Percentiles rank a stretch among this genome's conserved stretches.
These are phyloP conservation scores for Xestia sexstrigata DNA, from an alignment of 2,888 invertebrate genomes.

Conservation along the genomic window DNA sequence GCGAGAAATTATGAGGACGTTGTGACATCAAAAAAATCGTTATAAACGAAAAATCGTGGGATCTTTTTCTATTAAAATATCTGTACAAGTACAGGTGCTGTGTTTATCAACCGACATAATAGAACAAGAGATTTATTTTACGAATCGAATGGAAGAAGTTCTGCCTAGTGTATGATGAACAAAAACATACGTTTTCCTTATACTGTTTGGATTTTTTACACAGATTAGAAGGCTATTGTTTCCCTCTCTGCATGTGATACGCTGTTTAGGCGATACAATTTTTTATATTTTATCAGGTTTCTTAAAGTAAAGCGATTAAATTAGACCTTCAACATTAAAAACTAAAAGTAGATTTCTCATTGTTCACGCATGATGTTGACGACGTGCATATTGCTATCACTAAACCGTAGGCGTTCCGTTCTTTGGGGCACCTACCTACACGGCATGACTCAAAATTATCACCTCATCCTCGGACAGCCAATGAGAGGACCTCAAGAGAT, in stretches of 20 bases:
- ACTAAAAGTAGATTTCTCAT: background rate
- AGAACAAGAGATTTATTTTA: background rate
- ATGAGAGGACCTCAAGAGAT: too few species aligned
- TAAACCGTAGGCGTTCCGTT: too few species aligned
- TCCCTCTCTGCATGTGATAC: too few species aligned
- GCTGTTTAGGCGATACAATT: too few species aligned
- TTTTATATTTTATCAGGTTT: background rate
- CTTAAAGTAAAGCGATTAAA: background rate
- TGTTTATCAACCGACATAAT: background rate
- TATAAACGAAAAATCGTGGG: conserved; percentile 27
- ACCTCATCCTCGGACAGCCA: too few species aligned
- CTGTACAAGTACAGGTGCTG: background rate
- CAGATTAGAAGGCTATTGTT: background rate
- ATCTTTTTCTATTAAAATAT: conserved; percentile 10
- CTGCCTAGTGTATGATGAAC: background rate
- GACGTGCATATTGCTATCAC: too few species aligned
- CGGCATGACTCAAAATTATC: too few species aligned
- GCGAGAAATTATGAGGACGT: conserved; percentile 63
- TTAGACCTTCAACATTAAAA: background rate
- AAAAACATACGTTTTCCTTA: background rate
- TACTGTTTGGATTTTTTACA: background rate
- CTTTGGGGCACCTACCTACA: too few species aligned
- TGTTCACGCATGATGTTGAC: too few species aligned
- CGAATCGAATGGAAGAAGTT: background rate
- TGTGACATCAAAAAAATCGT: conserved; percentile 44